A percentile compares a stretch with the other conserved stretches of the same genome.
phyloP scores from a whole-genome alignment of 37 sponge, comb jelly and placozoan genomes.

The Theonella swinhoei region DNA sequence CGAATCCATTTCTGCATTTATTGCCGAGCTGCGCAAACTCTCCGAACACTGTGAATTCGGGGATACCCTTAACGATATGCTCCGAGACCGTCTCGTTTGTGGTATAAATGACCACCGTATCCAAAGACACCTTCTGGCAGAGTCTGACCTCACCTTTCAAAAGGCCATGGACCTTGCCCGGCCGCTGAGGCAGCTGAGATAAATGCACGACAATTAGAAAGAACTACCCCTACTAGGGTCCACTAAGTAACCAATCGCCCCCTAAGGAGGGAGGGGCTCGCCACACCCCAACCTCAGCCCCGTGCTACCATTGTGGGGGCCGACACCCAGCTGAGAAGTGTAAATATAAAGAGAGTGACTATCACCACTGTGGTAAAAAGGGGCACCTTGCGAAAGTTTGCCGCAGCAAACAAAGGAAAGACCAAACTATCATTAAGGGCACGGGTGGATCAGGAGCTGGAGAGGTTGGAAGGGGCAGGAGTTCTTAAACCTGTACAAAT shows the following conservation, averaged over 20 bases:
- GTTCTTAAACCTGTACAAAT: no score
- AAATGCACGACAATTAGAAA: no score
- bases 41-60: slow-evolving; percentile 29
- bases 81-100: slow-evolving; percentile 1
- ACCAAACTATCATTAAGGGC: slow-evolving; percentile 34
- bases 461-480: slow-evolving; percentile 7
- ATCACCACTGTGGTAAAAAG: slow-evolving; percentile 23
- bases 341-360: slow-evolving; percentile 13
- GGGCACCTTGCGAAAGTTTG: slow-evolving; percentile 56
- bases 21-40: slow-evolving; percentile 1
- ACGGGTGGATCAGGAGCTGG: slow-evolving; percentile 36
- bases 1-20: background rate
- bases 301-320: slow-evolving; percentile 56
- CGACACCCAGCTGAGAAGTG: slow-evolving; percentile 14
- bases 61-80: slow-evolving; percentile 6
- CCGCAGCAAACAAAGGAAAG: background rate
- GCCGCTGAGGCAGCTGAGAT: no score
- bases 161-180: no score
- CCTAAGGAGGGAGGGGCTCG: no score
- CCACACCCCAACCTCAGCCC: no score
- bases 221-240: no score
- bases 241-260: no score
- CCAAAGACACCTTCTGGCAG: background rate
- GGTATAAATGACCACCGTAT: background rate
- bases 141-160: background rate